Conservation (phyloP, 2,888 invertebrate species). For the Charanyca ferruginea region DNA sequence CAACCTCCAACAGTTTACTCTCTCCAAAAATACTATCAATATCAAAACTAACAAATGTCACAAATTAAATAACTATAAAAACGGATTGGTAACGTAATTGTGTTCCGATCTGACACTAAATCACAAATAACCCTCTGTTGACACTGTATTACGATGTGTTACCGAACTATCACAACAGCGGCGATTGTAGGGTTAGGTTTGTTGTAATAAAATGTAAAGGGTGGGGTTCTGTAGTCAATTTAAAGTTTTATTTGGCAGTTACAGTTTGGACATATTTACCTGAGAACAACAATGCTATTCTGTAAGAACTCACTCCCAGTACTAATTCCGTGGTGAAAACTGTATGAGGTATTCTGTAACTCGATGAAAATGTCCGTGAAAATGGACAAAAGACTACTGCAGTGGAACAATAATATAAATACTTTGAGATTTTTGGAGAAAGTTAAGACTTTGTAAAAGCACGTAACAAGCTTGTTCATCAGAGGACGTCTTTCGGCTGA, state of each 20-base stretch:
- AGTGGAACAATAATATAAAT: too few relatives aligned
- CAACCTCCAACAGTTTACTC: not conserved
- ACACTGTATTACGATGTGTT: constrained; percentile 43
- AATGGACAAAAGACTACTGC: too few relatives aligned
- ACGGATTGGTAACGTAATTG: constrained; percentile 38
- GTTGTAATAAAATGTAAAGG: not conserved
- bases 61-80: constrained; percentile 32
- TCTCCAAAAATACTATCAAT: not conserved
- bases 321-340: too few relatives aligned
- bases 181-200: constrained; percentile 23
- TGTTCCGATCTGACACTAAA: constrained; percentile 31
- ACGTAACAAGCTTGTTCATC: too few relatives aligned
- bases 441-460: too few relatives aligned
- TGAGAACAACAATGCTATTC: too few relatives aligned
- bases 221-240: not conserved
- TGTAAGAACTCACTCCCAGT: too few relatives aligned
- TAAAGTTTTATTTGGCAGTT: not conserved
- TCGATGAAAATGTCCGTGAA: too few relatives aligned
- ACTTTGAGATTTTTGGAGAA: too few relatives aligned
- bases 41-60: constrained; percentile 27
- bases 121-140: constrained; percentile 48
- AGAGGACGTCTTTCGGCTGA: too few relatives aligned
- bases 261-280: too few relatives aligned
- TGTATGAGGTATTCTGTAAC: too few relatives aligned
- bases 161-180: constrained; percentile 44